These are phyloP conservation scores for Anomalospiza imberbis DNA, from an alignment of 2,797 vertebrate species.

Conservation along the genomic window DNA sequence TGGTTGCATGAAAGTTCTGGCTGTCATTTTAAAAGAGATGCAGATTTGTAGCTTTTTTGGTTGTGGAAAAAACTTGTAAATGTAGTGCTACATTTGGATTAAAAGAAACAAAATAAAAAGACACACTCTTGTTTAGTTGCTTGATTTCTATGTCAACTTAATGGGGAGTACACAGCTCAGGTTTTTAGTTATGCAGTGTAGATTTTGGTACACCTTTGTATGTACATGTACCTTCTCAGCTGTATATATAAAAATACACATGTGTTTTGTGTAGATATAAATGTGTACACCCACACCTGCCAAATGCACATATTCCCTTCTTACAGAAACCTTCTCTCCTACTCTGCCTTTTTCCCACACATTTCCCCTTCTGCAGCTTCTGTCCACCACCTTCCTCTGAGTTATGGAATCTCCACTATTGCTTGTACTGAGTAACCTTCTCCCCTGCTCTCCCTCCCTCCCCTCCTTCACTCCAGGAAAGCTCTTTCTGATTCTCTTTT, in stretches of 20 bases:
- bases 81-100: neutral
- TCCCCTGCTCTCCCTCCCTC: neutral
- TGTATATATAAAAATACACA: neutral
- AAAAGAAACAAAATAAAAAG: neutral
- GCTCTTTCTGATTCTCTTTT: slow-evolving; percentile 43
- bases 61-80: neutral
- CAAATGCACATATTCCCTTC: neutral
- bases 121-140: neutral
- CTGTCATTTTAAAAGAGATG: neutral
- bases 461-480: slow-evolving; percentile 29
- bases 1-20: neutral
- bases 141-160: neutral
- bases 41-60: neutral
- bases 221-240: neutral
- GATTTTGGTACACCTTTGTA: neutral
- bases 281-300: neutral
- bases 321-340: neutral
- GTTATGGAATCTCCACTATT: neutral
- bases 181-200: neutral
- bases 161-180: neutral
- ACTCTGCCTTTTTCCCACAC: neutral
- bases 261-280: neutral
- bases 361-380: neutral
- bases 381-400: neutral
- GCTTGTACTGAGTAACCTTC: neutral